phyloP scores from a whole-genome alignment of 1,140 invertebrate genomes.

The Hyphantria cunea region DNA sequence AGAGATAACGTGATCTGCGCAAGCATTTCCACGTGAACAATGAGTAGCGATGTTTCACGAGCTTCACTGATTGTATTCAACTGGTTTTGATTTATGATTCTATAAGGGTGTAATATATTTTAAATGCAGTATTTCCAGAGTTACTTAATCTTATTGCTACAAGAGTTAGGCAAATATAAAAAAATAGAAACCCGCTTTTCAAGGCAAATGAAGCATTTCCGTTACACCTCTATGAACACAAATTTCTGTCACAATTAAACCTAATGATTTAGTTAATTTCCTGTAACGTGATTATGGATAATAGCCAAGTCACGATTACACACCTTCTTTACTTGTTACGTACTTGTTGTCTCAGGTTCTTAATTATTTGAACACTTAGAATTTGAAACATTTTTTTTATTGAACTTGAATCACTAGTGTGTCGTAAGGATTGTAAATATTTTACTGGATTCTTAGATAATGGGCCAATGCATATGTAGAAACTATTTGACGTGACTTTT shows the following conservation, averaged over 20 bases:
- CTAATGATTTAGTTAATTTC: conserved; percentile 62
- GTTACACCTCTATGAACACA: conserved; percentile 56
- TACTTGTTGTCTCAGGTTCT: not conserved
- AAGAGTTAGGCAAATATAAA: conserved; percentile 55
- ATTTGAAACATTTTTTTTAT: too few relatives aligned
- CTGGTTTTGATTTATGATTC: conserved; percentile 37
- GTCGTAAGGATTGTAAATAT: too few relatives aligned
- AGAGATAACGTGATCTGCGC: conserved; percentile 46
- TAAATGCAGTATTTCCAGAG: conserved; percentile 21
- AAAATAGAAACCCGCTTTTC: conserved; percentile 65
- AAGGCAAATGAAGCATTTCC: conserved; percentile 56
- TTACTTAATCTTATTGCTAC: conserved; percentile 40
- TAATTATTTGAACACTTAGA: too few relatives aligned
- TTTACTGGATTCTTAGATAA: too few relatives aligned
- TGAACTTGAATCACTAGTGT: too few relatives aligned
- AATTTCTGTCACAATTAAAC: conserved; percentile 58
- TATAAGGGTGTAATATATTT: conserved; percentile 38
- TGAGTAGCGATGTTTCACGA: conserved; percentile 39
- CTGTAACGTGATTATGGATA: conserved; percentile 43
- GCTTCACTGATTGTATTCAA: conserved; percentile 34
- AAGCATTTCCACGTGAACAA: conserved; percentile 39
- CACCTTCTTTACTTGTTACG: not conserved
- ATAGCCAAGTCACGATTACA: conserved; percentile 13
- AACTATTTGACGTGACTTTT: too few relatives aligned
- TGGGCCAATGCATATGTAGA: too few relatives aligned